phyloP scores from a whole-genome alignment of 2,888 invertebrate genomes.

The Stenodera caucasica region DNA sequence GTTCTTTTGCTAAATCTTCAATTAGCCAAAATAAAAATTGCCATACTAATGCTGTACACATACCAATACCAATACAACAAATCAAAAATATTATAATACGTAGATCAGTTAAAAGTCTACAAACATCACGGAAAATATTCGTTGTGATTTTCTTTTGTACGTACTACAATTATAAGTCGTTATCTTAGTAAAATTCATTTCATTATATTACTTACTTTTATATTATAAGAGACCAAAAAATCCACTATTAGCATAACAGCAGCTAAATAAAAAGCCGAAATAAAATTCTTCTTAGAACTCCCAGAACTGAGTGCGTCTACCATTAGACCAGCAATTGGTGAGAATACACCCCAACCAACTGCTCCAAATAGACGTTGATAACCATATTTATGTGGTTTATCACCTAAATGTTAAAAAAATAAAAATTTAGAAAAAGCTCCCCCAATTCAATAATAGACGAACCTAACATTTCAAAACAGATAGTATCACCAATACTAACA shows the following conservation, averaged over 20 bases:
- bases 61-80: conserved; percentile 80
- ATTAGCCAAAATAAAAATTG: conserved; percentile 85
- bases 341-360: conserved; percentile 81
- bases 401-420: conserved; percentile 58
- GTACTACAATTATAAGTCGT: conserved; percentile 59
- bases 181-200: no score
- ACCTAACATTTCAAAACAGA: conserved; percentile 84
- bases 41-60: conserved; percentile 85
- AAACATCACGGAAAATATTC: conserved; percentile 70
- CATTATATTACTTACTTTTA: conserved; percentile 63
- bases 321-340: conserved; percentile 74
- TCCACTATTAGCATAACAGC: conserved; percentile 67
- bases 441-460: conserved; percentile 36
- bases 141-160: conserved; percentile 66
- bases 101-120: conserved; percentile 65
- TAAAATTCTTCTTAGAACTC: conserved; percentile 69
- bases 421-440: no score
- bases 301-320: conserved; percentile 75
- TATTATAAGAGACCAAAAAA: conserved; percentile 65
- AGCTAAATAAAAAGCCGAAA: conserved; percentile 78
- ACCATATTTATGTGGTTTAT: conserved; percentile 76
- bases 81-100: conserved; percentile 73
- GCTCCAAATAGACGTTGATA: conserved; percentile 87
- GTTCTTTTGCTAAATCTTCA: conserved; percentile 67
- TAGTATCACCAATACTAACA: conserved; percentile 85